A percentile compares a stretch with the other conserved stretches of the same genome.
Evolutionary conservation across 1,140 invertebrate genomes (phyloP).

Genomic region (Liolophura sinensis): DNA sequence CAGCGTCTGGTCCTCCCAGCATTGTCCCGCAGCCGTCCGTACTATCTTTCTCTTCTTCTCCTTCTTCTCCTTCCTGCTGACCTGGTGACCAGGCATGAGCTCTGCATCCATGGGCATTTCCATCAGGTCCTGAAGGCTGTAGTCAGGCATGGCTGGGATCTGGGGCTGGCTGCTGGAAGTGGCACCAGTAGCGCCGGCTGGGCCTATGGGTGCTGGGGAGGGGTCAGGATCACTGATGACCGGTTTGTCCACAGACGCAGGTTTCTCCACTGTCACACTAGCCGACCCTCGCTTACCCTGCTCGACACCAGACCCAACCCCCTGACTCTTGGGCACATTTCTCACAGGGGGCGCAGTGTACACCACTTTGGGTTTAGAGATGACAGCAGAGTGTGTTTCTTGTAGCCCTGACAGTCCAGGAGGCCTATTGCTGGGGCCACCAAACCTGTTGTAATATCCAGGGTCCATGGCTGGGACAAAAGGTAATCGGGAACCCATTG

Average conservation of each 20-base stretch:
- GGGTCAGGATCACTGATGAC: too few species aligned
- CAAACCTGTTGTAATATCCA: background rate
- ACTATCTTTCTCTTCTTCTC: constrained; percentile 79
- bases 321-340: constrained; percentile 18
- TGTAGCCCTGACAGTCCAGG: constrained; percentile 12
- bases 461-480: too few species aligned
- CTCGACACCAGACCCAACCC: background rate
- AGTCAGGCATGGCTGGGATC: background rate
- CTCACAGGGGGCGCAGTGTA: constrained; percentile 47
- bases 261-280: background rate
- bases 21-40: constrained; percentile 86
- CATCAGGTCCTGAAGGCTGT: background rate
- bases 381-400: constrained; percentile 12
- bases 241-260: too few species aligned
- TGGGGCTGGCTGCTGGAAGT: too few species aligned
- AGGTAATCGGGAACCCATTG: background rate
- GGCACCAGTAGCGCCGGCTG: too few species aligned
- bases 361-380: constrained; percentile 49
- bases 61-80: constrained; percentile 58
- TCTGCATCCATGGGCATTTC: background rate
- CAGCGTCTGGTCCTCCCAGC: constrained; percentile 92
- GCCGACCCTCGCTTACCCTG: background rate
- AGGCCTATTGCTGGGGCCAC: background rate
- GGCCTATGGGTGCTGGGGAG: too few species aligned
- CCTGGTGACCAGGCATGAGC: constrained; percentile 1